These are phyloP conservation scores for Drosophila kikkawai DNA, from an alignment of 1,140 invertebrate species.

Conservation along the genomic window DNA sequence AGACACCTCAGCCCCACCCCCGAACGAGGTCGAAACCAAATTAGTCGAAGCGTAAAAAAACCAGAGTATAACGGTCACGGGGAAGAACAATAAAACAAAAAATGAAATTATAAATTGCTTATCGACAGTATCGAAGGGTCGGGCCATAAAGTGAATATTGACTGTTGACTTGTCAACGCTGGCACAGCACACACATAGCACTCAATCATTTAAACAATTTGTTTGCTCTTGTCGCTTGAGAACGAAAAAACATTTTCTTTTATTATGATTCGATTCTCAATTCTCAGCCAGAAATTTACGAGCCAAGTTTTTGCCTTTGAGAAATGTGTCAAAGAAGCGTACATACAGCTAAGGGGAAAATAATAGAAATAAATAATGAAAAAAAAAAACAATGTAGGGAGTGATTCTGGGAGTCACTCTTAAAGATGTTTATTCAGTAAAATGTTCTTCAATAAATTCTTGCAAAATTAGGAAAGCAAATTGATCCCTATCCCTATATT, in stretches of 20 bases:
- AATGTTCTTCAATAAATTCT: background rate
- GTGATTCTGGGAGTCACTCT: no score
- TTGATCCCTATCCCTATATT: background rate
- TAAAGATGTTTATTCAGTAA: background rate
- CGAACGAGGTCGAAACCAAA: conserved; percentile 18
- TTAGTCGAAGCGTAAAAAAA: conserved; percentile 63
- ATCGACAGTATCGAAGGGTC: conserved; percentile 34
- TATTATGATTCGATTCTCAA: conserved; percentile 45
- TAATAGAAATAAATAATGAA: conserved; percentile 5
- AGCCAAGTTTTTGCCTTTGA: conserved; percentile 16
- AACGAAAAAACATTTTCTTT: conserved; percentile 24
- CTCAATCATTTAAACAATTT: conserved; percentile 50
- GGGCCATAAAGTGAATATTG: conserved; percentile 10
- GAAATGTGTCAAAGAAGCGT: conserved; percentile 19
- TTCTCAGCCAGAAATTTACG: conserved; percentile 34
- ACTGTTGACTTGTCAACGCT: conserved; percentile 57
- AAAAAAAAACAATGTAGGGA: background rate
- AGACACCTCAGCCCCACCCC: conserved; percentile 17
- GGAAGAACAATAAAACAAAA: conserved; percentile 19
- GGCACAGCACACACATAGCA: conserved; percentile 18
- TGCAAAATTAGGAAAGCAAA: no score
- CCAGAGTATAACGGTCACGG: conserved; percentile 36
- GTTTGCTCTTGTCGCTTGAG: conserved; percentile 32
- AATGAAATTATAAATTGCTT: conserved; percentile 49
- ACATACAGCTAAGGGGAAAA: background rate